Evolutionary conservation across 2,888 invertebrate species (phyloP), one percentile per base, ranked within the genome.

Genomic region (Zeuzera pyrina): DNA sequence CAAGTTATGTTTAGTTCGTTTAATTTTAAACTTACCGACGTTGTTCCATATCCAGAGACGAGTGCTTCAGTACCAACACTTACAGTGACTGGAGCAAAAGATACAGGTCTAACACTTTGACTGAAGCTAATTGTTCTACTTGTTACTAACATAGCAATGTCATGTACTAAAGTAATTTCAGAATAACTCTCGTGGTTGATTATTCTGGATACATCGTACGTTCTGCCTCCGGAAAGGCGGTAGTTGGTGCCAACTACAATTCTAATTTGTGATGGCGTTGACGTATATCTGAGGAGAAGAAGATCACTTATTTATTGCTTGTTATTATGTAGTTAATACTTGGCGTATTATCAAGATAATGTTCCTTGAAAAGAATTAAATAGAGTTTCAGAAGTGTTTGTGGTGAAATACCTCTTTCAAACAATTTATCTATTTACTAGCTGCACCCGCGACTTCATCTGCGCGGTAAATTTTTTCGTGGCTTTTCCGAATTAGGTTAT

Each of bases 31-130:
- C 59, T 52, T 33, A 63, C 63, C 16, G 60, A 50, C 29, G 63
- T 65, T 3, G 54, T 50, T 12, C 84, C 84, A 53, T 61, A 84
- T 33, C 84, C 84, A 22, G 83, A 67, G 1, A 84, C 77, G 3
- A 78, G 10, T 4, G 83, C 81, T 42, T 58, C 57, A 6, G 63
- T 49, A 2, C 77, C 78, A 36, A 37, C 49, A 16, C 64, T 48
- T 8, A 83, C 38, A 36, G 49, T 41, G 21, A 48, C 27, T 1
- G 52, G 38, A 7, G 79, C 67, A 30, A 72, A 43, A 1, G 42
- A 12, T n/a, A 81, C 46, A 2, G 69, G 45, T 15, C 41, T 46
- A 2, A 77, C 52, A 12, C 45, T 61, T 16, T 41, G 23, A 15
- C 59, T 50, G 10, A 73, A 71, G 0, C 35, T 44, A 6, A 84